Base-by-base conservation (phyloP, 2,113 vertebrate genomes). In the Zootoca vivipara region DNA sequence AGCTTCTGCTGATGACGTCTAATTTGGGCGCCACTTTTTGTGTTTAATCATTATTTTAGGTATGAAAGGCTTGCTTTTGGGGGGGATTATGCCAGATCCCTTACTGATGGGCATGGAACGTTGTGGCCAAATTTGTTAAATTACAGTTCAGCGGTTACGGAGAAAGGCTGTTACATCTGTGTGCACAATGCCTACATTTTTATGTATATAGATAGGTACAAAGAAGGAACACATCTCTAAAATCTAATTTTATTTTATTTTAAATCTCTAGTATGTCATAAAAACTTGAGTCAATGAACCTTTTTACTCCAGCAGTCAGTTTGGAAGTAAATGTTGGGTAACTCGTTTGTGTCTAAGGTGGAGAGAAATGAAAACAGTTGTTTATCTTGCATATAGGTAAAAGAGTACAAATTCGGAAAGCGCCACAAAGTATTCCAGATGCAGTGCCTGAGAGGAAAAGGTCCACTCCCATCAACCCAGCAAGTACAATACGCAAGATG, bases 391-490 rank as follows among this genome's bases (percentile, higher is more conserved):
- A 83, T 90, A 86, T 91, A 99, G 98, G 97, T 91, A 98, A 97
- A 94, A 97, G 96, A 96, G 96, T 97, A 70, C 98, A 97, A 33
- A 94, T 97, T 92, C 97, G 97, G 89, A 98, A 97, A 96, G 96
- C 97, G 42, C 97, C 97, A n/a, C 96, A 97, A 67, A 95, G 94
- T 7, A 87, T 94, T 90, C 94, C 96, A 26, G 98, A 98, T 89
- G 91, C 96, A 42, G 97, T 94, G 79, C 98, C 98, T 1, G 95
- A 98, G 93, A 97, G 98, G 91, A 99, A 98, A 93, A 97, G 97
- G 73, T 98, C 98, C 56, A 98, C 96, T 5, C 98, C 97, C 72
- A 96, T 98, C 91, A 98, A 98, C 93, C 98, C 97, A 93, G 98
- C 98, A 92, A 97, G 95, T 78, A 97, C 96, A 1, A 96, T 98